Conservation (phyloP, 2,113 vertebrate genomes). For the Cochlearius cochlearius region DNA sequence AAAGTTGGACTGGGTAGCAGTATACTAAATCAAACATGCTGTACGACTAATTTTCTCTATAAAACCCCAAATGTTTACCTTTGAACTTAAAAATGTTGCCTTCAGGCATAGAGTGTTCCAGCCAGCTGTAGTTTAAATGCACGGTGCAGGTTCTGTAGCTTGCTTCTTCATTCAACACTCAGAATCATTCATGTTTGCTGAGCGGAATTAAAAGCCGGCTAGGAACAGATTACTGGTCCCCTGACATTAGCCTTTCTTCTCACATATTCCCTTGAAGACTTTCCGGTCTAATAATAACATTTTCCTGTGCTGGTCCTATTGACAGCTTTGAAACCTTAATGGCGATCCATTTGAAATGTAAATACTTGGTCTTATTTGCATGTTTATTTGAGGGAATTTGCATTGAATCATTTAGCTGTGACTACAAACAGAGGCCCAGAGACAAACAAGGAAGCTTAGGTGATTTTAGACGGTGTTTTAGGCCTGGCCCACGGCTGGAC, state of each 20-base stretch:
- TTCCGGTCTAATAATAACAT: slow-evolving; percentile 31
- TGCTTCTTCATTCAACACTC: slow-evolving; percentile 43
- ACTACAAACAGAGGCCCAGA: neutral
- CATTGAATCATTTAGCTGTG: neutral
- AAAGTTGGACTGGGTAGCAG: neutral
- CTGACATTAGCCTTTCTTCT: slow-evolving; percentile 41
- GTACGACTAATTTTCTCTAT: slow-evolving; percentile 55
- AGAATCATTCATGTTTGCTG: slow-evolving; percentile 39
- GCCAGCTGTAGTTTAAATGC: slow-evolving; percentile 36
- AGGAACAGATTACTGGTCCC: slow-evolving; percentile 29
- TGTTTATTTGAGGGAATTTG: neutral
- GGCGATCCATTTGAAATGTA: neutral
- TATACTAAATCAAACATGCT: slow-evolving; percentile 43
- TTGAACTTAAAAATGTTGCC: slow-evolving; percentile 66
- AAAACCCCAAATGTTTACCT: slow-evolving; percentile 61
- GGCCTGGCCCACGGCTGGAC: neutral
- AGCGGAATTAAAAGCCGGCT: slow-evolving; percentile 37
- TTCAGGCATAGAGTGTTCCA: slow-evolving; percentile 36
- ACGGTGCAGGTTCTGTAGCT: neutral
- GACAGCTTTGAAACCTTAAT: slow-evolving; percentile 18
- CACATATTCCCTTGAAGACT: neutral
- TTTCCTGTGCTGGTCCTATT: neutral
- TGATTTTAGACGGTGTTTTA: neutral
- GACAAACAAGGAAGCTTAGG: neutral
- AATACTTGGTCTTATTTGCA: slow-evolving; percentile 1